Evolutionary conservation across 2,113 vertebrate species (phyloP).

Genomic region (Alethe diademata): DNA sequence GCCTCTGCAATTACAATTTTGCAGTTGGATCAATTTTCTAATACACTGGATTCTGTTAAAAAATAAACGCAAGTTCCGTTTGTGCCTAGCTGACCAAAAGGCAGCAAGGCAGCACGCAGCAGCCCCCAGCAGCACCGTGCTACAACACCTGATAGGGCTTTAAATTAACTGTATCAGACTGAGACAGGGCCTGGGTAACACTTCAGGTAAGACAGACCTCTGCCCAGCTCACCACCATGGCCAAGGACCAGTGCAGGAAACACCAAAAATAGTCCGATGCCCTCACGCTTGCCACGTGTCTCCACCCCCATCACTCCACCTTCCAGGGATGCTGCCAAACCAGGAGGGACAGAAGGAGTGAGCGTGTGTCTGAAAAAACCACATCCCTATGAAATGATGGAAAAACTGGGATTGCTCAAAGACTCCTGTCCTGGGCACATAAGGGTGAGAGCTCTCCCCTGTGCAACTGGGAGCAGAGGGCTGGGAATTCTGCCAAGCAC

Average conservation of each 20-base stretch:
- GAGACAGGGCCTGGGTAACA: not conserved
- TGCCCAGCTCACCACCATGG: not conserved
- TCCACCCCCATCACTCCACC: rapidly evolving
- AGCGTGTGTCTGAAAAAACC: not conserved
- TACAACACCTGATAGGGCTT: not conserved
- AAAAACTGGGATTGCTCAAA: not conserved
- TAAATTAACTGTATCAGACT: not conserved
- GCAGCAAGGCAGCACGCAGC: rapidly evolving
- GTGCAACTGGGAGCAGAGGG: not conserved
- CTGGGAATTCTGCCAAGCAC: not conserved
- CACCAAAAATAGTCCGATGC: not conserved
- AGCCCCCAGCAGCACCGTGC: not conserved
- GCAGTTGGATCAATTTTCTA: not conserved
- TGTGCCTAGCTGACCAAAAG: not conserved
- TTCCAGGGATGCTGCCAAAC: not conserved
- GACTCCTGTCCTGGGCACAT: not conserved
- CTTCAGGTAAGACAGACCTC: not conserved
- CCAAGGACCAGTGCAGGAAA: not conserved
- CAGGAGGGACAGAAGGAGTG: not conserved
- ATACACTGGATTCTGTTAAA: not conserved
- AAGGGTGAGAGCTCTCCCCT: not conserved
- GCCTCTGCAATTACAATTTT: not conserved
- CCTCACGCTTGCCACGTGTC: rapidly evolving
- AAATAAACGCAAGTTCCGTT: not conserved
- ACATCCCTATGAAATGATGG: not conserved